These are phyloP conservation scores for Pipra filicauda DNA, from an alignment of 2,113 vertebrate species.

Conservation along the genomic window DNA sequence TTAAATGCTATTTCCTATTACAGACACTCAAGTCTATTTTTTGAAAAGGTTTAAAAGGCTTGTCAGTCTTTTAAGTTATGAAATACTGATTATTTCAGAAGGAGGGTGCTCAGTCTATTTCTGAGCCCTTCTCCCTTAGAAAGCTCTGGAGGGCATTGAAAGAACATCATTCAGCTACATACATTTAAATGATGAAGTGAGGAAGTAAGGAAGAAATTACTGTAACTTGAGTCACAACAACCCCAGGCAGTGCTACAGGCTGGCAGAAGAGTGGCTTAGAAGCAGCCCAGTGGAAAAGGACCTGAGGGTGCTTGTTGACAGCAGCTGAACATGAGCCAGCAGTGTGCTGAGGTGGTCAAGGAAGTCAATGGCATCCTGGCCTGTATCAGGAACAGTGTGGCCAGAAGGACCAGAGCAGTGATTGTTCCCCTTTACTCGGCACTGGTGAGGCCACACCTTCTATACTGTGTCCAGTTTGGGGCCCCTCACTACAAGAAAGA, in stretches of 20 bases:
- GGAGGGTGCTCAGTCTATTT: neutral
- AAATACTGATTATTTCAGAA: neutral
- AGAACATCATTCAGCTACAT: neutral
- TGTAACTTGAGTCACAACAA: neutral
- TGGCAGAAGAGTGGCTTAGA: neutral
- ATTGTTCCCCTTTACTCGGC: fast-evolving
- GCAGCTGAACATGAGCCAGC: neutral
- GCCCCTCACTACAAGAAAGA: neutral
- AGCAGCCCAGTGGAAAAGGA: neutral
- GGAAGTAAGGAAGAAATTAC: neutral
- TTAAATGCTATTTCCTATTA: constrained; percentile 51
- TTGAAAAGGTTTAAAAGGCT: neutral
- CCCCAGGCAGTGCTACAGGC: neutral
- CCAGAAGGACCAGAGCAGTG: neutral
- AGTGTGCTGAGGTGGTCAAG: neutral
- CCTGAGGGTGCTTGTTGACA: neutral
- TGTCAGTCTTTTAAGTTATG: neutral
- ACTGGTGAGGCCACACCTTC: fast-evolving
- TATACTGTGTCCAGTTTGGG: neutral
- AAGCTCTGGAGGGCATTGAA: neutral
- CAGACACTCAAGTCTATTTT: neutral
- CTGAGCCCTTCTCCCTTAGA: neutral
- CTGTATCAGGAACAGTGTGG: fast-evolving
- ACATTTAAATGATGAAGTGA: neutral
- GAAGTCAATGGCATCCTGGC: neutral